phyloP scores from a whole-genome alignment of 2,888 invertebrate species.

The Drosophila neoperkinsi region DNA sequence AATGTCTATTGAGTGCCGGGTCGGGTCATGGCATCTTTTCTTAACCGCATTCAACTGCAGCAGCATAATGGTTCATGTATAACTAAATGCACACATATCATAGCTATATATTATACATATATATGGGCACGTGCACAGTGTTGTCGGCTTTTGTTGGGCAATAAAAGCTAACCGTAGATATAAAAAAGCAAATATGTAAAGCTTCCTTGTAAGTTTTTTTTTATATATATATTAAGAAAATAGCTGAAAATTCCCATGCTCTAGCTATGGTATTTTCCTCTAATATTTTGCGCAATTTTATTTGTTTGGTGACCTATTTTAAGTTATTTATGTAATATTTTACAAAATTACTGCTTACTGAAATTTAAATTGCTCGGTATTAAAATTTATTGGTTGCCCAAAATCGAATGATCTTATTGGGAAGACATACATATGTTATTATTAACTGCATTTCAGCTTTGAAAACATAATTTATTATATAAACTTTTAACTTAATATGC shows the following conservation, averaged over 20 bases:
- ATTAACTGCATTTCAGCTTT: too few relatives aligned
- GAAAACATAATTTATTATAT: neutral
- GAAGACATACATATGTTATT: too few relatives aligned
- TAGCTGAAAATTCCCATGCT: neutral
- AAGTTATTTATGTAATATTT: neutral
- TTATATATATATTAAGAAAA: neutral
- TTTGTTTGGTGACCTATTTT: neutral
- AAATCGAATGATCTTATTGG: too few relatives aligned
- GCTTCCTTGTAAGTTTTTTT: neutral
- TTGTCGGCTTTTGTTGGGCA: neutral
- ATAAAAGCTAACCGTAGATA: neutral
- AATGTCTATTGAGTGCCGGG: conserved; percentile 16
- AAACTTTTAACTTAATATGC: neutral
- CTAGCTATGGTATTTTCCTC: too few relatives aligned
- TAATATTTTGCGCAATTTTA: too few relatives aligned
- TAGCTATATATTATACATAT: neutral
- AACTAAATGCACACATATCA: conserved; percentile 20
- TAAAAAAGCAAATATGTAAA: neutral
- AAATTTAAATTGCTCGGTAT: neutral
- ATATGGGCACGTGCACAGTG: neutral
- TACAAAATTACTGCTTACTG: neutral
- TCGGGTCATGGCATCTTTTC: conserved; percentile 23
- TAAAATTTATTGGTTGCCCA: too few relatives aligned
- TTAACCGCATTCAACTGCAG: conserved; percentile 5
- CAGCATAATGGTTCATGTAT: conserved; percentile 11